phyloP scores from a whole-genome alignment of 2,888 invertebrate genomes.

The Agrilus cyanescens region DNA sequence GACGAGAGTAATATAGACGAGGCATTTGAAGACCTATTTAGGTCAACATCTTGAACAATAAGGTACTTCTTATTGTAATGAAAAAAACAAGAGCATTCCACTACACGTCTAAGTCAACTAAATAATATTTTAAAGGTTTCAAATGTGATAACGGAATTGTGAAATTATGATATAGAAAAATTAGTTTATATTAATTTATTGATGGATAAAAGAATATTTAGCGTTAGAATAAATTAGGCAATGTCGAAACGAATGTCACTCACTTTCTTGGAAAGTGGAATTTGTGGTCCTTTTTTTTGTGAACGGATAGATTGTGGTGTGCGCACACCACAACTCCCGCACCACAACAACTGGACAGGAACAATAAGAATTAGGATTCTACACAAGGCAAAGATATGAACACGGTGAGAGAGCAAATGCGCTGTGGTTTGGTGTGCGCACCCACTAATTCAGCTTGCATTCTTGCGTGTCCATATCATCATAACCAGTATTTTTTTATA shows the following conservation, averaged over 20 bases:
- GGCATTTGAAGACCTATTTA: slow-evolving; percentile 77
- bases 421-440: slow-evolving; percentile 32
- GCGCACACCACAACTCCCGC: no score
- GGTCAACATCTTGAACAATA: slow-evolving; percentile 26
- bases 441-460: slow-evolving; percentile 28
- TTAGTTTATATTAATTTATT: no score
- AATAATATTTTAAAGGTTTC: neutral
- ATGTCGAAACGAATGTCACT: slow-evolving; percentile 4
- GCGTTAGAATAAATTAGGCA: no score
- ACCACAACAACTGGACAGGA: neutral
- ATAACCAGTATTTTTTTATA: slow-evolving; percentile 12
- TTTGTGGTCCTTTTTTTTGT: slow-evolving; percentile 8
- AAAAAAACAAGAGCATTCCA: slow-evolving; percentile 5
- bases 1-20: slow-evolving; percentile 77
- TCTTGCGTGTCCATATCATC: slow-evolving; percentile 12
- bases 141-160: no score
- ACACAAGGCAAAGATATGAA: no score
- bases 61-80: slow-evolving; percentile 5
- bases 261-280: slow-evolving; percentile 11
- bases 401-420: slow-evolving; percentile 11
- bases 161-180: no score
- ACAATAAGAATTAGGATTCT: no score
- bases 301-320: slow-evolving; percentile 1
- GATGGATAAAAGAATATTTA: no score
- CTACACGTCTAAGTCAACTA: slow-evolving; percentile 1